Conservation (phyloP, 1,140 invertebrate genomes). For the fruit fly (Drosophila melanogaster) region DNA sequence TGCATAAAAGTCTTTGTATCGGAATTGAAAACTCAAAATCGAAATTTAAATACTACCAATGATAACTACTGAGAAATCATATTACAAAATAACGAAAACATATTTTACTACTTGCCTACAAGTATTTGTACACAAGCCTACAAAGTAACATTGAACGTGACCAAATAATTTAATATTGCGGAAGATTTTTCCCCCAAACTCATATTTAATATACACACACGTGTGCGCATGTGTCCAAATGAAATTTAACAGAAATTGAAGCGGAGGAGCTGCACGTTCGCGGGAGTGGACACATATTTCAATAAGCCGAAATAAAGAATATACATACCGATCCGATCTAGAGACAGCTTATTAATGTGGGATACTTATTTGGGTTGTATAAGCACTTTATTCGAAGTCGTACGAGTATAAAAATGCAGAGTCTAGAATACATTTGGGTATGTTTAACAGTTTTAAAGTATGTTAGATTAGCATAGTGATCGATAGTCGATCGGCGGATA, state of each 20-base stretch:
- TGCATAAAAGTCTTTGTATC: constrained; percentile 38
- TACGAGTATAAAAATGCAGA: constrained; percentile 68
- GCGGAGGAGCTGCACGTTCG: constrained; percentile 19
- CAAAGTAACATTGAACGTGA: constrained; percentile 75
- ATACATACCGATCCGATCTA: constrained; percentile 43
- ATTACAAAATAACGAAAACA: constrained; percentile 48
- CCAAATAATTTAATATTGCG: constrained; percentile 81
- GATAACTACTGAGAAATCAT: constrained; percentile 42
- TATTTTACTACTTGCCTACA: constrained; percentile 80
- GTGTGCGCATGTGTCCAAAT: constrained; percentile 35
- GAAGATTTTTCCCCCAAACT: constrained; percentile 61
- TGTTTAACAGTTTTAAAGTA: constrained; percentile 68
- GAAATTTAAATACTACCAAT: constrained; percentile 47
- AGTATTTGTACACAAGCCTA: constrained; percentile 76
- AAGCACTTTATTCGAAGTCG: constrained; percentile 72
- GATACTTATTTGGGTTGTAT: constrained; percentile 55
- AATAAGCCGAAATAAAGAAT: constrained; percentile 41
- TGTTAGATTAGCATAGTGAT: constrained; percentile 55
- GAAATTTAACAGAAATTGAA: constrained; percentile 29
- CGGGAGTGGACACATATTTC: constrained; percentile 19
- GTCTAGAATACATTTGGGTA: constrained; percentile 58
- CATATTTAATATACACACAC: constrained; percentile 59
- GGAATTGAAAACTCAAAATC: constrained; percentile 66
- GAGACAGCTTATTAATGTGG: background rate
- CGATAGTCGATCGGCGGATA: constrained; percentile 33